A percentile compares a stretch with the other conserved stretches of the same genome.
Conservation (phyloP, 2,888 invertebrate genomes). For the Crossocerus cetratus region DNA sequence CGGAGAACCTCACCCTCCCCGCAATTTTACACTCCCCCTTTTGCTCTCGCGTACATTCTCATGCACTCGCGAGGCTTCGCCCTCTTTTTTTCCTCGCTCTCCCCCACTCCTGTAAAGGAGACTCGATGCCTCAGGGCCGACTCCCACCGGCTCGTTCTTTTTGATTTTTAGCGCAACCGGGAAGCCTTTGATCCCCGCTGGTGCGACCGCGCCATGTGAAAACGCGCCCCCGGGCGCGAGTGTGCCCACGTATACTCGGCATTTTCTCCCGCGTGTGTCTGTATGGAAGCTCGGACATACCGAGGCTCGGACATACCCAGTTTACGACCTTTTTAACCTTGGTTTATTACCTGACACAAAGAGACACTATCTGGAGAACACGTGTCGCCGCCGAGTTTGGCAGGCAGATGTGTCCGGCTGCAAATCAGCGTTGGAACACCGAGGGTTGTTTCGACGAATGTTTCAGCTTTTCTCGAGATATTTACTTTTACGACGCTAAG, state of each 20-base stretch:
- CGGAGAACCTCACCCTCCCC: conserved; percentile 31
- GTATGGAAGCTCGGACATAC: background rate
- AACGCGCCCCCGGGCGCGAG: background rate
- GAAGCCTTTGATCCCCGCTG: conserved; percentile 22
- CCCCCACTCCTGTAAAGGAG: conserved; percentile 12
- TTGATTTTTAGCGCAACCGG: conserved; percentile 27
- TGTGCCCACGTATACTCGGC: background rate
- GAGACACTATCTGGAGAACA: background rate
- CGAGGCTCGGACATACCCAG: background rate
- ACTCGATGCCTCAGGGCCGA: conserved; percentile 16
- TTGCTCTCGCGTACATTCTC: conserved; percentile 44
- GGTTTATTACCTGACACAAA: background rate
- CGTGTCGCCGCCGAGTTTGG: background rate
- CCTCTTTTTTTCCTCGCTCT: conserved; percentile 46
- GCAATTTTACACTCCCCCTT: conserved; percentile 31
- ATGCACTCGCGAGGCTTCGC: conserved; percentile 63
- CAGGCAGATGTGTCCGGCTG: background rate
- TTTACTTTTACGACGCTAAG: no score
- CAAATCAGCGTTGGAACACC: no score
- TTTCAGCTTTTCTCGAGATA: no score
- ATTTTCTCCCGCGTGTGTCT: background rate
- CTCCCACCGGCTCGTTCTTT: conserved; percentile 3
- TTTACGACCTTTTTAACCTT: conserved; percentile 1
- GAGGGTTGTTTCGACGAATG: no score
- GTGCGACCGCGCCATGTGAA: background rate